These are phyloP conservation scores for Tetrao urogallus DNA, from an alignment of 2,113 vertebrate genomes.

Conservation along the genomic window DNA sequence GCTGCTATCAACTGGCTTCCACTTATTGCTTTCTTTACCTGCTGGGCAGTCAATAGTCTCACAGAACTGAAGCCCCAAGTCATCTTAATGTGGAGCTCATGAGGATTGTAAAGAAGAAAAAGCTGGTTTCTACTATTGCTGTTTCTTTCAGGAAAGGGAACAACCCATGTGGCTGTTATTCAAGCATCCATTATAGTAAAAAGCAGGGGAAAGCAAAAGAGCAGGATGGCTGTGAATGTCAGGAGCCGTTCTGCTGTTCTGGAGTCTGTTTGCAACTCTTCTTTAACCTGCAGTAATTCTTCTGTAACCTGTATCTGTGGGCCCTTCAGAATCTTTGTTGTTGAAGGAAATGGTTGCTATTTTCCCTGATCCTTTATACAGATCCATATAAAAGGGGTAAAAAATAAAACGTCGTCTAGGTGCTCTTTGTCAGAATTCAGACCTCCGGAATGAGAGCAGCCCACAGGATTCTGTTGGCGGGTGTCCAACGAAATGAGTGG, in stretches of 20 bases:
- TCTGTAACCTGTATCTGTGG: not conserved
- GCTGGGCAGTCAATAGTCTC: not conserved
- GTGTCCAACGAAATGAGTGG: not conserved
- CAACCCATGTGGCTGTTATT: not conserved
- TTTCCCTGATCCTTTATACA: slow-evolving; percentile 6
- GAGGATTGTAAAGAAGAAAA: not conserved
- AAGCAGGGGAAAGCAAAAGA: not conserved
- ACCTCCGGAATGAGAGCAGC: slow-evolving; percentile 3
- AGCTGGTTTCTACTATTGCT: not conserved
- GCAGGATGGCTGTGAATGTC: not conserved
- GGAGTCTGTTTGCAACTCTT: not conserved
- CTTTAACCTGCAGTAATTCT: not conserved
- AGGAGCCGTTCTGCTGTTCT: not conserved
- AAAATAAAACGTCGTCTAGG: not conserved
- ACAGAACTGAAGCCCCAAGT: not conserved
- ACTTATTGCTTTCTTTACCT: slow-evolving; percentile 25
- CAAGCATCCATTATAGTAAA: not conserved
- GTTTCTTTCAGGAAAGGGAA: not conserved
- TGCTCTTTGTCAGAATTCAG: not conserved
- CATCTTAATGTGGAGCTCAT: not conserved
- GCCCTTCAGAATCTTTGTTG: not conserved
- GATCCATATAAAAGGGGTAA: not conserved
- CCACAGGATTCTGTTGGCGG: slow-evolving; percentile 42
- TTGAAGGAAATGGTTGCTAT: not conserved
- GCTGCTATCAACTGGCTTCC: slow-evolving; percentile 42